Evolutionary conservation across 2,113 vertebrate species (phyloP), one percentile per base, ranked within the genome.

Genomic region (Sinocyclocheilus anshuiensis): DNA sequence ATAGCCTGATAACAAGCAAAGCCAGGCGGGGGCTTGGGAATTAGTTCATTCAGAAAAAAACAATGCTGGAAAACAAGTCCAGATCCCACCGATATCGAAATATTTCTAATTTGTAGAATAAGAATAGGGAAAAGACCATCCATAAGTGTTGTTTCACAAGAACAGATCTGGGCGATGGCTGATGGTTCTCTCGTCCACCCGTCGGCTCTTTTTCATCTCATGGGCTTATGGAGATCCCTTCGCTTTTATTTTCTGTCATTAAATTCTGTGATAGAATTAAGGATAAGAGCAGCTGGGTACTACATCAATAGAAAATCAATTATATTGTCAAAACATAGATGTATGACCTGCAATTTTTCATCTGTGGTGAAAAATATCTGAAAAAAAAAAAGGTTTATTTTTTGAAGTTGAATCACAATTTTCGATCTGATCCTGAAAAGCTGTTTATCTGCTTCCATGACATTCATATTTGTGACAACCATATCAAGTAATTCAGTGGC

Each of bases 221-320:
- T 24, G 39, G 84, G 69, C 79, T 84, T 72, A 84, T 45, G 4
- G 18, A 86, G 85, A 87, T 88, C 85, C 63, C 53, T 82, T 84
- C 77, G 63, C 77, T 86, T 88, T 88, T 90, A 84, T 86, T 33
- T 87, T 85, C 67, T 84, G 87, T 67, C 39, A 85, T 77, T 55
- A 90, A 82, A 55, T 39, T 83, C 57, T 61, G 6, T 86, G 81
- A 82, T 71, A 85, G 71, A 89, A 92, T 15, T 33, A 90, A 75
- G 77, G 87, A 65, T 61, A 87, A 81, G 29, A 33, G 20, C 82
- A 84, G 77, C 59, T 87, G 89, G 82, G 61, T 22, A 89, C 78
- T 87, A 86, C 89, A 87, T 90, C 88, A 42, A 91, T 90, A 89
- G 85, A 91, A 91, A 90, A 91, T 91, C 91, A 91, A 89, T 91